Conservation (phyloP, 2,113 vertebrate species). For the Anguilla japonica region DNA sequence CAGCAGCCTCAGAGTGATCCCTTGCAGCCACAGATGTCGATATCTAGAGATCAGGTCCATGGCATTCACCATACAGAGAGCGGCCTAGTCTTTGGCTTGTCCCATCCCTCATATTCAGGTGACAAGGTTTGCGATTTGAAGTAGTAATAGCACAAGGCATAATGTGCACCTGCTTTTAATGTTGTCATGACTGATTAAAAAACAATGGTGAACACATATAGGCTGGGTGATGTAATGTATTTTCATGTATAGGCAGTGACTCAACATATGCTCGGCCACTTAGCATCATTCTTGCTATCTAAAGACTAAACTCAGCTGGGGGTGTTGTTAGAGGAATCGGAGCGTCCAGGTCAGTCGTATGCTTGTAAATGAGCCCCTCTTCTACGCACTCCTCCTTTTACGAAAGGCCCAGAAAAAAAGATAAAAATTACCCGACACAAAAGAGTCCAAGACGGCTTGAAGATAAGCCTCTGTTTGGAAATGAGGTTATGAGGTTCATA, state of each 20-base stretch:
- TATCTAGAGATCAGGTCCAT: not conserved
- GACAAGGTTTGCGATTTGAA: not conserved
- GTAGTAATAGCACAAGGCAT: no score
- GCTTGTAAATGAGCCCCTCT: not conserved
- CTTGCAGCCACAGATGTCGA: not conserved
- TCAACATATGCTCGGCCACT: not conserved
- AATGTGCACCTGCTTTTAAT: not conserved
- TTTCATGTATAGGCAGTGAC: no score
- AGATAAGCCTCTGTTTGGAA: not conserved
- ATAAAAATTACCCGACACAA: not conserved
- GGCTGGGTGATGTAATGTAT: no score
- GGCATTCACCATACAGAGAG: not conserved
- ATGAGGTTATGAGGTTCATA: not conserved
- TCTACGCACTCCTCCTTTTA: not conserved
- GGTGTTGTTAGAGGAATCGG: not conserved
- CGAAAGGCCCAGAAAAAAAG: not conserved
- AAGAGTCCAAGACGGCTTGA: not conserved
- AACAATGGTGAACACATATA: not conserved
- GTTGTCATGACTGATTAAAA: not conserved
- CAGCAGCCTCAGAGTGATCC: conserved; percentile 4
- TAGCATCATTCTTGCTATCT: not conserved
- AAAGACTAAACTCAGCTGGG: no score
- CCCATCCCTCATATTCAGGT: not conserved
- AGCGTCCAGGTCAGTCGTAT: not conserved
- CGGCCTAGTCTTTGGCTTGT: not conserved